Evolutionary conservation across 2,113 vertebrate genomes (phyloP).

Genomic region (Diadophis punctatus): DNA sequence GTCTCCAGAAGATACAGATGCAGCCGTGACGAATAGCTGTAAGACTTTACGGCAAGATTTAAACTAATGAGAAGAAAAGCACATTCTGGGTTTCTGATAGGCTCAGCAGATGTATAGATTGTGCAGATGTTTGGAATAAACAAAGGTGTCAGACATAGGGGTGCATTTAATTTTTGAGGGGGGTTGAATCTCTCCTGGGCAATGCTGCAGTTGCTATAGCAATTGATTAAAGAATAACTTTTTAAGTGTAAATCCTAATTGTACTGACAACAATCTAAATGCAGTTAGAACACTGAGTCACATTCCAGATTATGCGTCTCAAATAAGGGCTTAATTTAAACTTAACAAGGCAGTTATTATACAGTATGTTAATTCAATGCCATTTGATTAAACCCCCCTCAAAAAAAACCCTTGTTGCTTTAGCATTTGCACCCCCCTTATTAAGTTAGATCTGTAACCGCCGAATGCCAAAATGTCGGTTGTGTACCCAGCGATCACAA

Average conservation of each 20-base stretch:
- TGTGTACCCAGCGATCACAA: neutral
- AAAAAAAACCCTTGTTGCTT: slow-evolving; percentile 38
- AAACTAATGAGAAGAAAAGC: neutral
- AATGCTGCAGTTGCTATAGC: slow-evolving; percentile 64
- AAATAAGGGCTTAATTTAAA: slow-evolving; percentile 57
- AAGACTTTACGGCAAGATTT: neutral
- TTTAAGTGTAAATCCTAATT: slow-evolving; percentile 66
- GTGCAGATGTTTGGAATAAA: slow-evolving; percentile 7
- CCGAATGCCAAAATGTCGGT: neutral
- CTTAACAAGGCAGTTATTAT: slow-evolving; percentile 68
- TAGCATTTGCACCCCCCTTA: slow-evolving; percentile 29
- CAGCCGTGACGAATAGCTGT: neutral
- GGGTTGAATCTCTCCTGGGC: slow-evolving; percentile 43
- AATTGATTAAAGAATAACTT: slow-evolving; percentile 51
- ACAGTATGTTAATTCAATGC: slow-evolving; percentile 56
- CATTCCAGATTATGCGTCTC: slow-evolving; percentile 62
- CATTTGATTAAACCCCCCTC: slow-evolving; percentile 42
- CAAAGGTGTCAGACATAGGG: neutral
- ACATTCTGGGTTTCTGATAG: neutral
- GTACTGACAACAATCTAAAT: slow-evolving; percentile 65
- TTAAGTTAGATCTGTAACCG: slow-evolving; percentile 11
- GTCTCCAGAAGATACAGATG: neutral
- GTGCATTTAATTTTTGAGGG: neutral
- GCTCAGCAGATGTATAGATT: neutral
- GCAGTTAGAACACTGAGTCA: slow-evolving; percentile 59